Evolutionary conservation across 2,797 vertebrate genomes (phyloP), one percentile per base, ranked within the genome.

Genomic region (Eulemur albifrons): DNA sequence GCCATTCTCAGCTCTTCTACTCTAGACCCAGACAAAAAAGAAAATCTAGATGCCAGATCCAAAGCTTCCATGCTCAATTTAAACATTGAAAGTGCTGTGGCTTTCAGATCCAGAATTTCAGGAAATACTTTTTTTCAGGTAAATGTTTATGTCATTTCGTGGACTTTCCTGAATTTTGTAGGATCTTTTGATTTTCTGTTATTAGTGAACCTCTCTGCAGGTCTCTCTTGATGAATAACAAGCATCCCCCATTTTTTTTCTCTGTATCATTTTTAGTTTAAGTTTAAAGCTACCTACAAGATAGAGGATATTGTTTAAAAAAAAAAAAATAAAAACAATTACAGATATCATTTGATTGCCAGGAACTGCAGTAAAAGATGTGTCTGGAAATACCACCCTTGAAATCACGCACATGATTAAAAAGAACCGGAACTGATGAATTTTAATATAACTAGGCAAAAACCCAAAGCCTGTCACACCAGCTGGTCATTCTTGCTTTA

Each of bases 371-470:
- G 30, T 67, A 73, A 91, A 95, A 89, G 54, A 57, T 52, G 7
- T 43, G n/a, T 67, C 52, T 93, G 32, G 69, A 94, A 96, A 77
- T 63, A 69, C 2, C 43, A 95, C 11, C n/a, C 82, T 86, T 88
- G 70, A 92, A 96, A 92, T 83, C 92, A 84, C 11, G n/a, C 30
- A 86, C 48, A 43, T 63, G 54, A 85, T 70, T 52, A 61, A 65
- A 91, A 87, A 70, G 30, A 32, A 81, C 86, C 23, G 20, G 96
- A 97, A 97, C 91, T 96, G 97, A 95, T 80, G 63, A 97, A 97
- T 97, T 97, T 97, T 97, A 97, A 94, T 95, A 72, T 50, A 85
- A 52, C 52, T 57, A 94, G 95, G 95, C 96, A 94, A 81, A 97
- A 86, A 83, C 82, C 79, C 88, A 97, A 97, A 89, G 76, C 96